phyloP scores from a whole-genome alignment of 2,113 vertebrate genomes.

The Alexandromys fortis region DNA sequence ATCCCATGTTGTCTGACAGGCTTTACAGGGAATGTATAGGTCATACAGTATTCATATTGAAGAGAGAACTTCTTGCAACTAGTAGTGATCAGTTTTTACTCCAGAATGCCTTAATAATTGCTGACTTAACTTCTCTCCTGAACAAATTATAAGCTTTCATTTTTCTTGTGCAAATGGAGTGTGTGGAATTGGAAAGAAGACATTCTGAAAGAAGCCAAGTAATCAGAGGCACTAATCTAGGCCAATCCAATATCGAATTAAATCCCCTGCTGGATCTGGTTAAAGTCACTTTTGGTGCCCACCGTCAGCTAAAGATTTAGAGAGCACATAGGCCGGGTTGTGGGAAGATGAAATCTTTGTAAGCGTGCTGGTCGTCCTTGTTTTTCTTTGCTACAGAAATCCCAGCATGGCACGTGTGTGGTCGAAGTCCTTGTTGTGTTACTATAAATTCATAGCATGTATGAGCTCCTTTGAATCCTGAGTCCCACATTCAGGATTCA shows the following conservation, averaged over 20 bases:
- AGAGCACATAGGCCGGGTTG: slow-evolving; percentile 24
- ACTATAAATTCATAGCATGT: background rate
- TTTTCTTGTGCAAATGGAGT: background rate
- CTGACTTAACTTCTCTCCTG: slow-evolving; percentile 24
- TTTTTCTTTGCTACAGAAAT: slow-evolving; percentile 47
- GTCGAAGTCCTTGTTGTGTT: background rate
- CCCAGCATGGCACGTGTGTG: background rate
- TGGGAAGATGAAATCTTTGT: slow-evolving; percentile 53
- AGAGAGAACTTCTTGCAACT: background rate
- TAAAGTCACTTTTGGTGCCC: slow-evolving; percentile 42
- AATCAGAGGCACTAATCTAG: background rate
- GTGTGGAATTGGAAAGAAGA: background rate
- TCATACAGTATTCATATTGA: background rate
- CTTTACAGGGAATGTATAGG: background rate
- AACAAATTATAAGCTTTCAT: slow-evolving; percentile 18
- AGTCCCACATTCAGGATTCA: background rate
- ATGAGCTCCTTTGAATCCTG: background rate
- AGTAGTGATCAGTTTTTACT: slow-evolving; percentile 5
- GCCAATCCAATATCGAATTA: background rate
- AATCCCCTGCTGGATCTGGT: background rate
- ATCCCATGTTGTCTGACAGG: background rate
- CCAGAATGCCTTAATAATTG: slow-evolving; percentile 4
- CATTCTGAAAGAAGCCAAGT: slow-evolving; percentile 8
- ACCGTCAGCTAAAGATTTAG: slow-evolving; percentile 60
- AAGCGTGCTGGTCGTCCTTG: background rate